A percentile compares a stretch with the other conserved stretches of the same genome.
Conservation (phyloP, 2,888 invertebrate genomes). For the Blastobasis adustella region DNA sequence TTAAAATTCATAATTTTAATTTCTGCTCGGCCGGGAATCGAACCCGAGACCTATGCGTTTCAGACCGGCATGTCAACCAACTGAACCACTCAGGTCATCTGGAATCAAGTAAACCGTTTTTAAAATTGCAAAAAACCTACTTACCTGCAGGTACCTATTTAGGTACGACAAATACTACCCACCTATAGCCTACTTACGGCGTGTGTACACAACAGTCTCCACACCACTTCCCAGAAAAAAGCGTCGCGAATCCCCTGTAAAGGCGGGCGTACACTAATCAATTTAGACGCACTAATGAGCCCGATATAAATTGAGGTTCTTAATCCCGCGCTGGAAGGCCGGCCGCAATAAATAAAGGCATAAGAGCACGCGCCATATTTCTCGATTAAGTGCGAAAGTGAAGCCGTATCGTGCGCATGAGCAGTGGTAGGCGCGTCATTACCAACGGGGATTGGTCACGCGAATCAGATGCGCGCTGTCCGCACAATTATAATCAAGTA, state of each 20-base stretch:
- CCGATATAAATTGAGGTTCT: constrained; percentile 64
- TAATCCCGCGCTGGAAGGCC: constrained; percentile 52
- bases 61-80: too few relatives aligned
- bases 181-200: too few relatives aligned
- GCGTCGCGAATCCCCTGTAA: neutral
- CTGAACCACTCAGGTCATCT: too few relatives aligned
- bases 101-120: too few relatives aligned
- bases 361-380: constrained; percentile 71
- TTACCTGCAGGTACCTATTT: too few relatives aligned
- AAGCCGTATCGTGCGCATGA: constrained; percentile 30
- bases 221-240: neutral
- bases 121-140: too few relatives aligned
- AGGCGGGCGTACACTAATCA: constrained; percentile 49
- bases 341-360: constrained; percentile 65
- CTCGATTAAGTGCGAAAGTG: constrained; percentile 73
- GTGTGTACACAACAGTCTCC: neutral
- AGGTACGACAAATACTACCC: too few relatives aligned
- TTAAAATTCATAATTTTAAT: too few relatives aligned
- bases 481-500: constrained; percentile 71
- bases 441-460: constrained; percentile 65
- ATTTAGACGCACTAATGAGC: constrained; percentile 66
- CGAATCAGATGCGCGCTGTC: constrained; percentile 67
- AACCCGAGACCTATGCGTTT: too few relatives aligned
- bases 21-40: too few relatives aligned
- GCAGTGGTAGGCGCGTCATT: constrained; percentile 60